Evolutionary conservation across 2,888 invertebrate genomes (phyloP).

Genomic region (Tortrix viridana): DNA sequence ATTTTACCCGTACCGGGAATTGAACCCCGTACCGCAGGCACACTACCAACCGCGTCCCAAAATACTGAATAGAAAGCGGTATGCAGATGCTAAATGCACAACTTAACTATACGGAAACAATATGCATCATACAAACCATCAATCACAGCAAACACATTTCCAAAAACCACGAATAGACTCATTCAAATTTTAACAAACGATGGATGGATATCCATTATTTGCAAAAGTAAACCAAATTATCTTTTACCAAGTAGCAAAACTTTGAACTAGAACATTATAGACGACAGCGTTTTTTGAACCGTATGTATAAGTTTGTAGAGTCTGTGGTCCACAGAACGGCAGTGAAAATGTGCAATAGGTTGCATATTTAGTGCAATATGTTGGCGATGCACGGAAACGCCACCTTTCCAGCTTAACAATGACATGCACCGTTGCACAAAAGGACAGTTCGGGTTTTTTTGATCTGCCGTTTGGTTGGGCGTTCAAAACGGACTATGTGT

Average conservation of each 20-base stretch:
- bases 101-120: conserved; percentile 18
- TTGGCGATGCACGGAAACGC: conserved; percentile 48
- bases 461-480: conserved; percentile 25
- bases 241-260: background rate
- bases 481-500: conserved; percentile 23
- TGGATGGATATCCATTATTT: too few relatives aligned
- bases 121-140: conserved; percentile 20
- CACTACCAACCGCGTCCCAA: too few relatives aligned
- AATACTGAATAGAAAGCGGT: too few relatives aligned
- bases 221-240: conserved; percentile 6
- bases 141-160: conserved; percentile 27
- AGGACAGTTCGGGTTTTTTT: conserved; percentile 44
- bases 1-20: too few relatives aligned
- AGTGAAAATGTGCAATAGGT: conserved; percentile 51
- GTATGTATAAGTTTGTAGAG: conserved; percentile 11
- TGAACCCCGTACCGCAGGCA: too few relatives aligned
- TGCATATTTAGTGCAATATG: conserved; percentile 38
- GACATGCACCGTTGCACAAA: conserved; percentile 59
- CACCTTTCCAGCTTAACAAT: conserved; percentile 55
- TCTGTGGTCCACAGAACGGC: conserved; percentile 36
- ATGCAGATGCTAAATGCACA: too few relatives aligned
- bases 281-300: background rate
- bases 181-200: conserved; percentile 11
- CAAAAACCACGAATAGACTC: conserved; percentile 25
- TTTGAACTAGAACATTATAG: background rate